These are phyloP conservation scores for Andrena trimmerana DNA, from an alignment of 2,888 invertebrate species.

Conservation along the genomic window DNA sequence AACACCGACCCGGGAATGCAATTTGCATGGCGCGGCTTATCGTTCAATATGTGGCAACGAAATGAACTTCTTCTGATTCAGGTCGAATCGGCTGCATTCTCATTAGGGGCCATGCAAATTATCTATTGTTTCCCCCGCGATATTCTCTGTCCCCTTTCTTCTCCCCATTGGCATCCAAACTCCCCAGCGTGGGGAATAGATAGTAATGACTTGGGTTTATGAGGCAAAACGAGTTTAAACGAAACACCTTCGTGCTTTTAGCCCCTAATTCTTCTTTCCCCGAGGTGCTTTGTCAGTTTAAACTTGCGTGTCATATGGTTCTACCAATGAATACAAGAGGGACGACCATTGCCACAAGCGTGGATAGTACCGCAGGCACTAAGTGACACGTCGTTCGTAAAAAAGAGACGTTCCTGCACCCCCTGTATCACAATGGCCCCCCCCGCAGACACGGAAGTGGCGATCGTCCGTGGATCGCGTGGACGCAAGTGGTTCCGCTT, in stretches of 20 bases:
- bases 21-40: slow-evolving; percentile 37
- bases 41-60: slow-evolving; percentile 10
- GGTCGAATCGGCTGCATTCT: not conserved
- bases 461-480: slow-evolving; percentile 50
- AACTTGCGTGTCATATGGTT: not conserved
- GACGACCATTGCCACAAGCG: not conserved
- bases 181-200: too few relatives aligned
- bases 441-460: slow-evolving; percentile 41
- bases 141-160: not conserved
- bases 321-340: not conserved
- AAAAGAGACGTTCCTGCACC: slow-evolving; percentile 18
- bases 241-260: too few relatives aligned
- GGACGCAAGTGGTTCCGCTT: slow-evolving; percentile 72
- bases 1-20: slow-evolving; percentile 4
- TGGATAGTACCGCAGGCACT: not conserved
- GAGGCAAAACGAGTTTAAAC: too few relatives aligned
- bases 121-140: not conserved
- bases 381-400: not conserved
- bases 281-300: not conserved
- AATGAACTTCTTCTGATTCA: slow-evolving; percentile 7
- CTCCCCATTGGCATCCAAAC: not conserved
- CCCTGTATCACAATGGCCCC: too few relatives aligned
- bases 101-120: not conserved
- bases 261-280: too few relatives aligned
- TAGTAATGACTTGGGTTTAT: too few relatives aligned